Evolutionary conservation across 2,113 vertebrate species (phyloP).

Genomic region (Synchiropus splendidus): DNA sequence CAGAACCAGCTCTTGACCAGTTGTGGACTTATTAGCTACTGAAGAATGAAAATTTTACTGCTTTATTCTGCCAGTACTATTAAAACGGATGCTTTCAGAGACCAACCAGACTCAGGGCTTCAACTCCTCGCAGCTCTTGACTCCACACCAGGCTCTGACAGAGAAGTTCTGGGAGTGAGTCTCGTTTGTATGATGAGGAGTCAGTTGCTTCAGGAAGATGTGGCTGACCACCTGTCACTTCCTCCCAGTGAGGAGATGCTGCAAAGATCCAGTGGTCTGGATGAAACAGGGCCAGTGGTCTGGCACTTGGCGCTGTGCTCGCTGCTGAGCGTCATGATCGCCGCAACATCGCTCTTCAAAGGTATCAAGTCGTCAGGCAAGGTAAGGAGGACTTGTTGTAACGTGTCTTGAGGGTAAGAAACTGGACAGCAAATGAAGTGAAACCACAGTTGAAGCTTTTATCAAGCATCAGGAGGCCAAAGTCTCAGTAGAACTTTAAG

Average conservation of each 20-base stretch:
- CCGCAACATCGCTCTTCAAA: conserved; percentile 74
- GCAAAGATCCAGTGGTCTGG: conserved; percentile 72
- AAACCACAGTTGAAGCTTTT: too few relatives aligned
- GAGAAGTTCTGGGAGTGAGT: conserved; percentile 96
- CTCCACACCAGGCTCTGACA: conserved; percentile 71
- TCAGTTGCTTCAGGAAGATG: background rate
- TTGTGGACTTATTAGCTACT: too few relatives aligned
- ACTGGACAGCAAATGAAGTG: too few relatives aligned
- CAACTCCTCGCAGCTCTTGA: conserved; percentile 31
- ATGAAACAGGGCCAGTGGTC: conserved; percentile 79
- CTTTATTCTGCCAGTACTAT: too few relatives aligned
- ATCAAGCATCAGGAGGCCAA: too few relatives aligned
- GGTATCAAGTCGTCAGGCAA: conserved; percentile 96
- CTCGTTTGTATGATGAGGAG: background rate
- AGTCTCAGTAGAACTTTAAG: too few relatives aligned
- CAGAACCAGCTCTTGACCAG: too few relatives aligned
- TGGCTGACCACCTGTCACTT: background rate
- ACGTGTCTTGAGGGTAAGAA: too few relatives aligned
- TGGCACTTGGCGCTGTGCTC: conserved; percentile 94
- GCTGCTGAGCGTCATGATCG: conserved; percentile 77
- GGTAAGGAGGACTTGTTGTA: conserved; percentile 62
- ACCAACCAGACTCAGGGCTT: conserved; percentile 65
- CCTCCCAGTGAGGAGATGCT: conserved; percentile 70
- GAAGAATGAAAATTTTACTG: too few relatives aligned
- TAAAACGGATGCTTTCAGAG: conserved; percentile 14